A percentile compares a stretch with the other conserved stretches of the same genome.
phyloP scores from a whole-genome alignment of 2,797 vertebrate genomes.

The Buceros bicornis region DNA sequence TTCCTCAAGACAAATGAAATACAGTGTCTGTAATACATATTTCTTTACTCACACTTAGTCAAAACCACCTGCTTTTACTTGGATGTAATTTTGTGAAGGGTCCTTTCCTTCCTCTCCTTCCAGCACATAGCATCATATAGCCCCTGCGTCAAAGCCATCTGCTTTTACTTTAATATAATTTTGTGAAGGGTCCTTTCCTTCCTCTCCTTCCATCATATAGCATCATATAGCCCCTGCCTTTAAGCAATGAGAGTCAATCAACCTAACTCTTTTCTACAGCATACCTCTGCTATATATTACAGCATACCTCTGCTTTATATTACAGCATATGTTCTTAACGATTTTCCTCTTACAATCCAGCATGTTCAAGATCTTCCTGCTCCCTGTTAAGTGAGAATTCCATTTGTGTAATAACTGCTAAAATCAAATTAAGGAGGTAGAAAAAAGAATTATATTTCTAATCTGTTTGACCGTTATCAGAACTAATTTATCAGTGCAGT shows the following conservation, averaged over 20 bases:
- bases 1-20: background rate
- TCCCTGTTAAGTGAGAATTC: constrained; percentile 1
- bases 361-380: background rate
- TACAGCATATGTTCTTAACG: background rate
- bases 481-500: background rate
- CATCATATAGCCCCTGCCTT: background rate
- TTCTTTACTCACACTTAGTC: background rate
- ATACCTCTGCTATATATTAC: background rate
- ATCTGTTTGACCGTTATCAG: background rate
- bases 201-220: background rate
- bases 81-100: background rate
- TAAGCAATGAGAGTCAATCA: background rate
- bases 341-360: background rate
- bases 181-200: background rate
- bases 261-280: background rate
- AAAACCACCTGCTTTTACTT: background rate
- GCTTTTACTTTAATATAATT: background rate
- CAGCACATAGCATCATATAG: too few species aligned
- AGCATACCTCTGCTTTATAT: background rate
- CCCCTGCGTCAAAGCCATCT: background rate
- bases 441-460: background rate
- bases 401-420: background rate
- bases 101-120: background rate
- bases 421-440: background rate
- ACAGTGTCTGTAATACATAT: background rate